Conservation (phyloP, 2,888 invertebrate genomes). For the Lordiphosa fenestrarum region DNA sequence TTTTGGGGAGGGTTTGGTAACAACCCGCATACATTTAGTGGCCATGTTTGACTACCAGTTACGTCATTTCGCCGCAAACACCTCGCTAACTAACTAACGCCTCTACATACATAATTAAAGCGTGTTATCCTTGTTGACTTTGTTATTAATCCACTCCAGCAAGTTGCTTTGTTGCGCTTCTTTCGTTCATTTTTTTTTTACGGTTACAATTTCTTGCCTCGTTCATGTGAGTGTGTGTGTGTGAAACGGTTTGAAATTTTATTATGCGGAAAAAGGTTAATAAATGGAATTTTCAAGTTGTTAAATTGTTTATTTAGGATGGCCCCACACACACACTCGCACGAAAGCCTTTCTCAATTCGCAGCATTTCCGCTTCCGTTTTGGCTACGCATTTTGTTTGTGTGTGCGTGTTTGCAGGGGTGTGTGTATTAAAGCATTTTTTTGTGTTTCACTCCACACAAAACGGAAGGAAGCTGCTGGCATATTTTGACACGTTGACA, state of each 20-base stretch:
- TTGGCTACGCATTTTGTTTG: slow-evolving; percentile 5
- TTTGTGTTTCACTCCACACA: slow-evolving; percentile 38
- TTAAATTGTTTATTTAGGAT: slow-evolving; percentile 69
- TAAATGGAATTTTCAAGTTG: slow-evolving; percentile 68
- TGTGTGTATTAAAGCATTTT: slow-evolving; percentile 34
- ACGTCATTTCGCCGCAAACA: slow-evolving; percentile 58
- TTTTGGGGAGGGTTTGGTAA: too few relatives aligned
- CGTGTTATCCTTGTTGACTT: slow-evolving; percentile 67
- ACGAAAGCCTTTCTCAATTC: slow-evolving; percentile 21
- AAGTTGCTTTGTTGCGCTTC: slow-evolving; percentile 21
- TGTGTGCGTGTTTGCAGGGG: slow-evolving; percentile 18
- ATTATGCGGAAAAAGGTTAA: slow-evolving; percentile 67
- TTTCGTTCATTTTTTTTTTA: slow-evolving; percentile 11
- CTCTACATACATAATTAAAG: slow-evolving; percentile 66
- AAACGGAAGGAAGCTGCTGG: slow-evolving; percentile 58
- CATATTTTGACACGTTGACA: slow-evolving; percentile 64
- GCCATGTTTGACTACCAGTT: slow-evolving; percentile 40
- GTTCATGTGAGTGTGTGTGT: slow-evolving; percentile 16
- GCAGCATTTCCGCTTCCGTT: slow-evolving; percentile 44
- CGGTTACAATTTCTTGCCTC: slow-evolving; percentile 7
- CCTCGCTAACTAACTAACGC: slow-evolving; percentile 34
- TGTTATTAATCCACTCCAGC: slow-evolving; percentile 65
- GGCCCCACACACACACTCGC: slow-evolving; percentile 9
- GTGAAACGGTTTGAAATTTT: slow-evolving; percentile 42
- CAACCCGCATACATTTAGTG: too few relatives aligned